Conservation (phyloP, 2,888 invertebrate species). For the Taenaris catops region DNA sequence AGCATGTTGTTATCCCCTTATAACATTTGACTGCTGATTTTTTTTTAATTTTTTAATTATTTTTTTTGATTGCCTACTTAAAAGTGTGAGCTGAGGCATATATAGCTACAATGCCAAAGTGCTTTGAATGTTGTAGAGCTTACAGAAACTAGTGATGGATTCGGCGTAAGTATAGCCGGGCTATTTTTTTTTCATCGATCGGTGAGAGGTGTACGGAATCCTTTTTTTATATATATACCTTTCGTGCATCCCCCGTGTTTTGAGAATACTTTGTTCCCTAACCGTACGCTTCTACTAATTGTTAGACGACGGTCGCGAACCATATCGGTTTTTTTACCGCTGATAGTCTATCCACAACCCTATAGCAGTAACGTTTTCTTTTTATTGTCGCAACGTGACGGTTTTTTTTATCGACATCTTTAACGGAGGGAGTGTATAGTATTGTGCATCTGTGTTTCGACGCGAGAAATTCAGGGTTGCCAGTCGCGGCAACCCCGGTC, state of each 20-base stretch:
- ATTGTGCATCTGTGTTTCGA: slow-evolving; percentile 73
- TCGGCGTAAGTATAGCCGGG: slow-evolving; percentile 41
- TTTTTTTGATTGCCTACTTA: slow-evolving; percentile 41
- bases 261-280: slow-evolving; percentile 47
- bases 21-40: slow-evolving; percentile 34
- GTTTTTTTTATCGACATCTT: slow-evolving; percentile 36
- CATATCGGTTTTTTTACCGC: slow-evolving; percentile 36
- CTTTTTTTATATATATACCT: slow-evolving; percentile 36
- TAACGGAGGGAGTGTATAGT: slow-evolving; percentile 68
- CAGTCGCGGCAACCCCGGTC: slow-evolving; percentile 38
- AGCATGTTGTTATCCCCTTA: slow-evolving; percentile 64
- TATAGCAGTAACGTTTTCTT: slow-evolving; percentile 41
- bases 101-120: slow-evolving; percentile 42
- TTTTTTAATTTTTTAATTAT: slow-evolving; percentile 35
- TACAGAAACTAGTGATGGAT: slow-evolving; percentile 27
- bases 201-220: slow-evolving; percentile 60
- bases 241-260: slow-evolving; percentile 75
- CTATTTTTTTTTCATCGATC: slow-evolving; percentile 29
- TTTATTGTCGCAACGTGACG: slow-evolving; percentile 66
- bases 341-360: slow-evolving; percentile 75
- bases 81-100: slow-evolving; percentile 39
- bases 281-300: slow-evolving; percentile 77
- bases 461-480: slow-evolving; percentile 51
- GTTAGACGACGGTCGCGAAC: slow-evolving; percentile 54
- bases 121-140: slow-evolving; percentile 73